These are phyloP conservation scores for Eurystomus glaucurus DNA, from an alignment of 2,797 vertebrate species.

Conservation along the genomic window DNA sequence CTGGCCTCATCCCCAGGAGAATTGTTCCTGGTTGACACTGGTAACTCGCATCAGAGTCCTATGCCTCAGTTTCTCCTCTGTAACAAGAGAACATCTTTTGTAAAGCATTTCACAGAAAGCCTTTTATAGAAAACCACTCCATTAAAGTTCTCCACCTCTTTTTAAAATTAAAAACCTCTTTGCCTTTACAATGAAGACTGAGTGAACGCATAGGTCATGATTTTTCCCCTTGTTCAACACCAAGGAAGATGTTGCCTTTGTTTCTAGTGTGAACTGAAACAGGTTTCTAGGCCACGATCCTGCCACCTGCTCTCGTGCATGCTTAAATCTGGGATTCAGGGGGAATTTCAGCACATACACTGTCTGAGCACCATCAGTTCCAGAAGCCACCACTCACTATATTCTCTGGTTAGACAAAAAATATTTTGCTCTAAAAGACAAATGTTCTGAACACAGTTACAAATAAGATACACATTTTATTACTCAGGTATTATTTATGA, in stretches of 20 bases:
- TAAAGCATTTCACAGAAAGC: neutral
- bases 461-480: neutral
- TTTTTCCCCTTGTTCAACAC: neutral
- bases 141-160: neutral
- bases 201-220: accelerated
- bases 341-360: neutral
- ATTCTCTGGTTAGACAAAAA: neutral
- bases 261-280: neutral
- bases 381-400: neutral
- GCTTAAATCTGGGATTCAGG: neutral
- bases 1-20: neutral
- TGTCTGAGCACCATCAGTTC: neutral
- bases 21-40: neutral
- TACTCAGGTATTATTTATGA: conserved; percentile 24
- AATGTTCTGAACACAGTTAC: neutral
- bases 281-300: neutral
- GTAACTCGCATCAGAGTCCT: neutral
- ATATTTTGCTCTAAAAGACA: neutral
- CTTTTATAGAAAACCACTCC: neutral
- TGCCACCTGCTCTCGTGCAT: neutral
- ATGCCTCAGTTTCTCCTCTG: neutral
- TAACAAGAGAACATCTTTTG: neutral
- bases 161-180: neutral
- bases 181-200: neutral
- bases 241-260: neutral